Percentiles rank a stretch among this genome's conserved stretches.
Evolutionary conservation across 1,140 invertebrate genomes (phyloP).

Genomic region (Aphelinus atriplicis): DNA sequence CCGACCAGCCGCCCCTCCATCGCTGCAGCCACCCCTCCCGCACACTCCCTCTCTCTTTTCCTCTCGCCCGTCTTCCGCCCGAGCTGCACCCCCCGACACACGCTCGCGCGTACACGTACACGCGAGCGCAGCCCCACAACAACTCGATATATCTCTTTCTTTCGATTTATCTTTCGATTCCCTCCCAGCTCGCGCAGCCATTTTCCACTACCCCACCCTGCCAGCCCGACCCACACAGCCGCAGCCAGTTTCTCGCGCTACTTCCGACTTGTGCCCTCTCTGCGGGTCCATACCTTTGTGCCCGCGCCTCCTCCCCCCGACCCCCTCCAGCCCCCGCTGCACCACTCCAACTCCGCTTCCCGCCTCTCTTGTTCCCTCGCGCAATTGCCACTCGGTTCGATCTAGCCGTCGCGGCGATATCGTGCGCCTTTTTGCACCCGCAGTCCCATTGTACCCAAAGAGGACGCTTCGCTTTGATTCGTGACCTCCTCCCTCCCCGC

Average conservation of each 20-base stretch:
- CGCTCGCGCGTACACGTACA: constrained; percentile 41
- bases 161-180: constrained; percentile 47
- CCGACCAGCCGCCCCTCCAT: constrained; percentile 55
- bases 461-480: too few relatives aligned
- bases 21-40: constrained; percentile 6
- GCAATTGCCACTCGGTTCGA: not conserved
- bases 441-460: too few relatives aligned
- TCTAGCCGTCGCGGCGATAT: constrained; percentile 3
- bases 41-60: constrained; percentile 39
- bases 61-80: constrained; percentile 8
- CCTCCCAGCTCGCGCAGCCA: constrained; percentile 37
- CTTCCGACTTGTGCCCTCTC: constrained; percentile 26
- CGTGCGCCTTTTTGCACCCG: constrained; percentile 15
- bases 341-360: constrained; percentile 39
- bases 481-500: too few relatives aligned
- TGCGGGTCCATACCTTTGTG: constrained; percentile 33
- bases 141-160: constrained; percentile 42
- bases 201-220: constrained; percentile 23
- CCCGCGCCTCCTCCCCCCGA: constrained; percentile 35
- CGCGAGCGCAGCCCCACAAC: constrained; percentile 25
- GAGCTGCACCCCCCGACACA: constrained; percentile 39
- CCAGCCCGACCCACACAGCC: not conserved
- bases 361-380: constrained; percentile 25
- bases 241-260: constrained; percentile 12
- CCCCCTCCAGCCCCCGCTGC: constrained; percentile 23